Percentiles rank a stretch among this genome's conserved stretches.
phyloP scores from a whole-genome alignment of 2,888 invertebrate genomes.

The Miltochrista miniata region DNA sequence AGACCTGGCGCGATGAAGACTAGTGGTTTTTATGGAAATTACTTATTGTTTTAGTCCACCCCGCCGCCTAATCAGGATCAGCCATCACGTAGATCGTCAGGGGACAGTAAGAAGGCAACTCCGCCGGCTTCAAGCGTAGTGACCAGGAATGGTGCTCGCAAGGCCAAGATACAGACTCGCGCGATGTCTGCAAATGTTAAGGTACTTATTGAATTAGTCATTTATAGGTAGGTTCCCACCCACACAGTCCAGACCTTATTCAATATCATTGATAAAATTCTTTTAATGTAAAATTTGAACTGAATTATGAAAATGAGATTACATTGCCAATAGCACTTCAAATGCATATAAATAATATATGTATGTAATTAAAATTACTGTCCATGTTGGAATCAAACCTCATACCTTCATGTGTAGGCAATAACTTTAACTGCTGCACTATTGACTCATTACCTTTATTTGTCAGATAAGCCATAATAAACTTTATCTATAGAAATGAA shows the following conservation, averaged over 20 bases:
- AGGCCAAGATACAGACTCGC: constrained; percentile 86
- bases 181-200: constrained; percentile 82
- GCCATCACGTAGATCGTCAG: constrained; percentile 52
- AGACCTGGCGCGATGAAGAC: constrained; percentile 32
- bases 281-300: no score
- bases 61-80: constrained; percentile 52
- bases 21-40: constrained; percentile 4
- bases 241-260: constrained; percentile 20
- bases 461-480: constrained; percentile 3
- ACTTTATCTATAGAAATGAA: background rate
- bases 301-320: no score
- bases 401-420: background rate
- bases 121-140: constrained; percentile 76
- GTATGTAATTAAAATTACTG: no score
- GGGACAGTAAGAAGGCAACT: constrained; percentile 62
- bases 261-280: constrained; percentile 1
- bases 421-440: background rate
- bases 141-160: constrained; percentile 85
- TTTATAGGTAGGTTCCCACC: constrained; percentile 21
- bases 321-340: no score
- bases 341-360: no score
- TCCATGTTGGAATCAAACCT: background rate
- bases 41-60: constrained; percentile 55
- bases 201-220: constrained; percentile 46
- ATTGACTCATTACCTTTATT: background rate